Evolutionary conservation across 2,888 invertebrate genomes (phyloP).

Genomic region (Boloria selene): DNA sequence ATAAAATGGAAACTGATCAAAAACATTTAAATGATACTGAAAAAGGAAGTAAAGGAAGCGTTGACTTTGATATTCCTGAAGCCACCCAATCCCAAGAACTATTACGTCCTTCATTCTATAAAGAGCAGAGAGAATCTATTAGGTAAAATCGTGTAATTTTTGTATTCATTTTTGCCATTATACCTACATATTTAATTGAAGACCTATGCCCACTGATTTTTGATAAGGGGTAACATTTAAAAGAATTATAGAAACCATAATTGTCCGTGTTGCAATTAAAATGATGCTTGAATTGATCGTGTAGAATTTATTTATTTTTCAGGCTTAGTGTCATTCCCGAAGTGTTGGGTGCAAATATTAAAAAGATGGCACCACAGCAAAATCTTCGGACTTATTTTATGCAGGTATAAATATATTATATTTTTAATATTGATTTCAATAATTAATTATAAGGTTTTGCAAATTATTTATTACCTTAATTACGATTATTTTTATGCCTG

Average conservation of each 20-base stretch:
- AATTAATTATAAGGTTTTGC: neutral
- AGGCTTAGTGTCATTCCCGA: slow-evolving; percentile 56
- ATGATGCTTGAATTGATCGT: too few species aligned
- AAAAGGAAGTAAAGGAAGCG: slow-evolving; percentile 37
- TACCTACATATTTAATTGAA: neutral
- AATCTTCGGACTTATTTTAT: slow-evolving; percentile 66
- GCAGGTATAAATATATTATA: slow-evolving; percentile 54
- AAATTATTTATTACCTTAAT: too few species aligned
- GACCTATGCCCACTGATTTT: neutral
- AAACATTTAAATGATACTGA: slow-evolving; percentile 24
- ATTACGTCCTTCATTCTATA: slow-evolving; percentile 43
- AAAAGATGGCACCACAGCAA: slow-evolving; percentile 33
- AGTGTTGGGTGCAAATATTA: slow-evolving; percentile 24
- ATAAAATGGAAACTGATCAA: slow-evolving; percentile 36
- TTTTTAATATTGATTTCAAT: neutral
- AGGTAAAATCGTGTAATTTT: slow-evolving; percentile 43
- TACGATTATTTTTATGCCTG: too few species aligned
- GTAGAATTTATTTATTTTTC: slow-evolving; percentile 42
- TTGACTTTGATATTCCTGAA: slow-evolving; percentile 26
- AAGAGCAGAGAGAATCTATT: slow-evolving; percentile 45
- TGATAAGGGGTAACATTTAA: neutral
- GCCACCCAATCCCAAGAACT: slow-evolving; percentile 46
- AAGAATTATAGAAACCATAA: too few species aligned
- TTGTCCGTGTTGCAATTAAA: too few species aligned
- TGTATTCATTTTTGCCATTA: neutral